Evolutionary conservation across 2,113 vertebrate genomes (phyloP), one percentile per base, ranked within the genome.

Genomic region (Lepisosteus oculatus): DNA sequence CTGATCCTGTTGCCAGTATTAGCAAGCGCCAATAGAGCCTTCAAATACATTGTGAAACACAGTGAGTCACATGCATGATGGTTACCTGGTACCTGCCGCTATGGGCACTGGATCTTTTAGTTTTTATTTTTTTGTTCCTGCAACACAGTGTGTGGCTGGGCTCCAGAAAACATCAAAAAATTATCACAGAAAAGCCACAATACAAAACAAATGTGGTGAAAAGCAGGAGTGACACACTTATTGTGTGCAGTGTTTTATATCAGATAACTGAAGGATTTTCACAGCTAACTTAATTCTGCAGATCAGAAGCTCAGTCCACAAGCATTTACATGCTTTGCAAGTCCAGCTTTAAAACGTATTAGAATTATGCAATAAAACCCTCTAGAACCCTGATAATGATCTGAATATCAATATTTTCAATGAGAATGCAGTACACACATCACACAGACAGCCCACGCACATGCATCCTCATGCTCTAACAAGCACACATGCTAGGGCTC

Each of bases 291-390:
- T 80, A 80, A 77, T 83, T 61, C 73, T 76, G 76, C 12, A 66
- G 79, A 77, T 83, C 79, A 80, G 78, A 81, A 69, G 80, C 71
- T 68, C 72, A 61, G 17, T 75, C 82, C 78, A 86, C 85, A 87
- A 78, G 79, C 72, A 77, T 82, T 82, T 80, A 80, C 80, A 82
- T 79, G 76, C 80, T 75, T 55, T 11, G 5, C 47, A 68, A 71
- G 61, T 59, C 47, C 73, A 69, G 72, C 76, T 43, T 74, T 2
- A n/a, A 12, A 66, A 73, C 68, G 78, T 78, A 76, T 76, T 68
- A 29, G 42, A 67, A 70, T 61, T 62, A 65, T 69, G 71, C 76
- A 75, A 76, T 72, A 75, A 74, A 61, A 59, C 77, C 78, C 79
- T 72, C 72, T 75, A 70, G 70, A 67, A 64, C 13, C 47, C 42